These are phyloP conservation scores for Nyctibius bracteatus DNA, from an alignment of 2,113 vertebrate genomes.

Conservation along the genomic window DNA sequence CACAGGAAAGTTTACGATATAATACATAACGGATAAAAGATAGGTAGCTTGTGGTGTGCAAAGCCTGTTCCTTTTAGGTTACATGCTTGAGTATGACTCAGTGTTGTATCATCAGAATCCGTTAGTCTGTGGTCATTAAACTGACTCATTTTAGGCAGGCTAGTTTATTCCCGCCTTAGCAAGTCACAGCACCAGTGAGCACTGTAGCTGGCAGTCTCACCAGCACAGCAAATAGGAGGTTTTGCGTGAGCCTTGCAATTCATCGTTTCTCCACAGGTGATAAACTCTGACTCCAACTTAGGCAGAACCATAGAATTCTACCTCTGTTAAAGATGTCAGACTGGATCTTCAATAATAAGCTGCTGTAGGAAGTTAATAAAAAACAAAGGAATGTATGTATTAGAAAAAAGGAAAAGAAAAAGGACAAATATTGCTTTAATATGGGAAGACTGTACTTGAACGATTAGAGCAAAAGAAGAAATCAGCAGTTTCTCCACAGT, in stretches of 20 bases:
- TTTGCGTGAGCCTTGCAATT: neutral
- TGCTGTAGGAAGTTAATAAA: neutral
- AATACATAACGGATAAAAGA: neutral
- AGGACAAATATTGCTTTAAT: neutral
- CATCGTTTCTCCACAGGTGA: neutral
- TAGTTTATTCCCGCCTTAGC: neutral
- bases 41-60: neutral
- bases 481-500: neutral
- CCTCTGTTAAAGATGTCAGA: neutral
- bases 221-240: neutral
- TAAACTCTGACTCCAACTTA: neutral
- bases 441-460: neutral
- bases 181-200: neutral
- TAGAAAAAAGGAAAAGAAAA: neutral
- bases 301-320: neutral
- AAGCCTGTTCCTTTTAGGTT: neutral
- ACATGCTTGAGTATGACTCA: slow-evolving; percentile 22
- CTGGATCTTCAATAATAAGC: neutral
- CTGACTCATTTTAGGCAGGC: slow-evolving; percentile 16
- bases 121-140: neutral
- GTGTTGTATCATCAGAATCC: slow-evolving; percentile 2
- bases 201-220: neutral
- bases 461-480: neutral
- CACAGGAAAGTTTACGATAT: neutral
- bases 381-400: neutral